Percentiles rank a stretch among this genome's conserved stretches.
Conservation (phyloP, 2,888 invertebrate genomes). For the Oegoconia quadripuncta region DNA sequence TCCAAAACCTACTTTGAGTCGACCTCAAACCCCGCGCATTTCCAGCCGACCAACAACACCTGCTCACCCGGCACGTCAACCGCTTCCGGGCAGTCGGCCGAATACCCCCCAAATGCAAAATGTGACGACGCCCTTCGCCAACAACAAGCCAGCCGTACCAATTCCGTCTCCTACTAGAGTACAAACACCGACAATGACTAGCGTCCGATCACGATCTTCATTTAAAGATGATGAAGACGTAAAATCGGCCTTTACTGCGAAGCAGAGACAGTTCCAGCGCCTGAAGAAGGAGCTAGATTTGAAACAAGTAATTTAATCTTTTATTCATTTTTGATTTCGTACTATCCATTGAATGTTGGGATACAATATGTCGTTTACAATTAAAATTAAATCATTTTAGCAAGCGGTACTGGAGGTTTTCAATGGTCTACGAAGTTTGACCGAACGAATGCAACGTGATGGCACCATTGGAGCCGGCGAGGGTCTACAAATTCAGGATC, state of each 20-base stretch:
- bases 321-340: not conserved
- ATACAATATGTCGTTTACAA: not conserved
- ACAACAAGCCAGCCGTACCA: constrained; percentile 35
- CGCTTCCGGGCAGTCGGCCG: constrained; percentile 8
- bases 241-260: constrained; percentile 38
- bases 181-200: constrained; percentile 4
- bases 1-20: constrained; percentile 28
- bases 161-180: constrained; percentile 6
- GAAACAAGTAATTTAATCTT: constrained; percentile 50
- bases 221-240: constrained; percentile 42
- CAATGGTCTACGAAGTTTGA: constrained; percentile 45
- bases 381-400: constrained; percentile 29
- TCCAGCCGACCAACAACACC: constrained; percentile 12
- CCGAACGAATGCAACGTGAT: constrained; percentile 52
- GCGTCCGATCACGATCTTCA: constrained; percentile 13
- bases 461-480: constrained; percentile 46
- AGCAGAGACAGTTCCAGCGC: constrained; percentile 49
- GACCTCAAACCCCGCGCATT: constrained; percentile 6
- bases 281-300: constrained; percentile 70
- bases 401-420: constrained; percentile 59
- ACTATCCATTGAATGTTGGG: not conserved
- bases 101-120: constrained; percentile 5
- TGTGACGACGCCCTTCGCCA: constrained; percentile 38
- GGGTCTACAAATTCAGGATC: constrained; percentile 41
- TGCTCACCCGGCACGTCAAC: not conserved